These are phyloP conservation scores for Cataglyphis cursor DNA, from an alignment of 2,888 invertebrate genomes.

Conservation along the genomic window DNA sequence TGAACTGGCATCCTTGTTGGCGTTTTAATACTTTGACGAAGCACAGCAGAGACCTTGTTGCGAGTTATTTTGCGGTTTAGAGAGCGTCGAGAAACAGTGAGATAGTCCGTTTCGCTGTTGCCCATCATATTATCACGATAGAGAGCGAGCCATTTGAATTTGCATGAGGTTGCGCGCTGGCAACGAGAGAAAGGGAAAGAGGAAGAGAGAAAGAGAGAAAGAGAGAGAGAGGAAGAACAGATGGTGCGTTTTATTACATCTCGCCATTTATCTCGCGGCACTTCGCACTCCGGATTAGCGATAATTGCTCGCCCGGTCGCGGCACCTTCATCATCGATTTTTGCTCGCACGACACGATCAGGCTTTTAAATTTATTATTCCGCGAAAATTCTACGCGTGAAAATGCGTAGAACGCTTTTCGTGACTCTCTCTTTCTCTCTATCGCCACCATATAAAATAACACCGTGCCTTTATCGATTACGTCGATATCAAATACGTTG, in stretches of 20 bases:
- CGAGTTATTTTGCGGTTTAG: conserved; percentile 13
- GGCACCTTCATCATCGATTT: conserved; percentile 25
- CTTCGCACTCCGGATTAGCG: conserved; percentile 29
- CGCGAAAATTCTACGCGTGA: conserved; percentile 17
- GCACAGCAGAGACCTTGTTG: neutral
- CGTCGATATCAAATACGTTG: conserved; percentile 29
- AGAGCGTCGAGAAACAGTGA: conserved; percentile 5
- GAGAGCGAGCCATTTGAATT: conserved; percentile 29
- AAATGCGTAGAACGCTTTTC: conserved; percentile 21
- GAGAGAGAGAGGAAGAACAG: neutral
- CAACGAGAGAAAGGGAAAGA: neutral
- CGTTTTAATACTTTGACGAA: neutral
- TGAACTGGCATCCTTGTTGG: neutral
- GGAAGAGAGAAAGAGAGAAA: neutral
- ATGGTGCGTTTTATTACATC: conserved; percentile 39
- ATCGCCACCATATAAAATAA: conserved; percentile 3
- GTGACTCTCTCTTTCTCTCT: neutral
- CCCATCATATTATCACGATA: conserved; percentile 9
- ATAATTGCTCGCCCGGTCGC: conserved; percentile 29
- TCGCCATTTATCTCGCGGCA: conserved; percentile 17
- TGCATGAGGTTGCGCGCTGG: conserved; percentile 24
- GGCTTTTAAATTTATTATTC: conserved; percentile 38
- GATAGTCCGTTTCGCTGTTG: conserved; percentile 30
- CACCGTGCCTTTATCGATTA: conserved; percentile 41
- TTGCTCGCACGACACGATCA: neutral